Percentiles rank a stretch among this genome's conserved stretches.
Conservation (phyloP, 30 jellyfish, hydroid and myxozoan genomes). For the Morbakka virulenta region DNA sequence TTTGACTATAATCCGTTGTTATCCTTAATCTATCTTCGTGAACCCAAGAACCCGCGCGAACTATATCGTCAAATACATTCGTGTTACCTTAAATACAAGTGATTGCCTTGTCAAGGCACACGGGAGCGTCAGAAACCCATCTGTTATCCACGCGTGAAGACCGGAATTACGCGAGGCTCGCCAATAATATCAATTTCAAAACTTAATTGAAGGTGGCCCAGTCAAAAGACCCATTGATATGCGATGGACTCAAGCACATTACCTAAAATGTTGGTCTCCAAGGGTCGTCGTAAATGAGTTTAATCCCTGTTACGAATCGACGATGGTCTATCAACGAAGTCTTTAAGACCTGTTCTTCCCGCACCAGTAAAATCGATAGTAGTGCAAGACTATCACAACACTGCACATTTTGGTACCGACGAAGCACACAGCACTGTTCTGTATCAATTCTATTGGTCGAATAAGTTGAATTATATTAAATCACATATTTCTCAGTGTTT, state of each 20-base stretch:
- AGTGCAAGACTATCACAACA: constrained; percentile 1
- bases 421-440: neutral
- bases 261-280: neutral
- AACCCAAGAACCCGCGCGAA: constrained; percentile 1
- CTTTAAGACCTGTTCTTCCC: constrained; percentile 25
- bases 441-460: constrained; percentile 16
- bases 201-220: neutral
- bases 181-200: neutral
- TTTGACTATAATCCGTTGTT: constrained; percentile 17
- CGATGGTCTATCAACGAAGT: constrained; percentile 14
- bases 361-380: neutral
- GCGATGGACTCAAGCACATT: neutral
- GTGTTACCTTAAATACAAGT: neutral
- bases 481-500: neutral
- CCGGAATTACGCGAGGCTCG: neutral
- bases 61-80: neutral
- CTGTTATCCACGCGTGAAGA: neutral
- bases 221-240: neutral
- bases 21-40: constrained; percentile 1
- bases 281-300: constrained; percentile 8
- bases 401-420: constrained; percentile 9
- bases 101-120: constrained; percentile 6
- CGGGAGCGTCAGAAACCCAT: constrained; percentile 2
- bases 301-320: constrained; percentile 3
- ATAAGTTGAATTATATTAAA: neutral